Evolutionary conservation across 2,888 invertebrate genomes (phyloP).

Genomic region (Synanthedon formicaeformis): DNA sequence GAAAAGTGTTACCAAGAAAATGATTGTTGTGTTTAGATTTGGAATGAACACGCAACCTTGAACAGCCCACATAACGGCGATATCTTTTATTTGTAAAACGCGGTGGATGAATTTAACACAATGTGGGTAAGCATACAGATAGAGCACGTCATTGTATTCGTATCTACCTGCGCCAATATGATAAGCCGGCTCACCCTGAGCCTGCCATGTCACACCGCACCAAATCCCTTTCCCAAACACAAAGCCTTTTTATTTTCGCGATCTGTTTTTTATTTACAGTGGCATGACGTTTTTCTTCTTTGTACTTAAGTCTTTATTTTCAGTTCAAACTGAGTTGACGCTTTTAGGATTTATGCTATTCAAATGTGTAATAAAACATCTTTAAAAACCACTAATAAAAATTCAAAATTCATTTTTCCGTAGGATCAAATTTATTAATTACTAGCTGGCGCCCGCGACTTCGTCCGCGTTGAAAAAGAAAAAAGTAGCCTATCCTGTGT

Average conservation of each 20-base stretch:
- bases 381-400: too few relatives aligned
- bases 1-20: not conserved
- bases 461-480: too few relatives aligned
- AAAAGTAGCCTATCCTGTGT: too few relatives aligned
- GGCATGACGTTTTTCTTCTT: slow-evolving; percentile 14
- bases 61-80: not conserved
- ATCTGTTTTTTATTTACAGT: slow-evolving; percentile 36
- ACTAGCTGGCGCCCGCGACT: too few relatives aligned
- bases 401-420: too few relatives aligned
- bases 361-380: not conserved
- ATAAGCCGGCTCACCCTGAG: slow-evolving; percentile 32
- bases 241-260: slow-evolving; percentile 29
- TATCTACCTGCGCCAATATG: slow-evolving; percentile 31
- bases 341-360: not conserved
- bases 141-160: not conserved
- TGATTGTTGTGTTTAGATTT: not conserved
- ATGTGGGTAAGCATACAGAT: slow-evolving; percentile 1
- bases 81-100: not conserved
- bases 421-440: too few relatives aligned
- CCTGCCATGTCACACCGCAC: slow-evolving; percentile 36
- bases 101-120: not conserved
- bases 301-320: slow-evolving; percentile 11
- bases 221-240: slow-evolving; percentile 41
- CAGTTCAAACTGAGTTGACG: not conserved
- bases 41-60: not conserved